Evolutionary conservation across 1,140 invertebrate genomes (phyloP).

Genomic region (Solenopsis invicta): DNA sequence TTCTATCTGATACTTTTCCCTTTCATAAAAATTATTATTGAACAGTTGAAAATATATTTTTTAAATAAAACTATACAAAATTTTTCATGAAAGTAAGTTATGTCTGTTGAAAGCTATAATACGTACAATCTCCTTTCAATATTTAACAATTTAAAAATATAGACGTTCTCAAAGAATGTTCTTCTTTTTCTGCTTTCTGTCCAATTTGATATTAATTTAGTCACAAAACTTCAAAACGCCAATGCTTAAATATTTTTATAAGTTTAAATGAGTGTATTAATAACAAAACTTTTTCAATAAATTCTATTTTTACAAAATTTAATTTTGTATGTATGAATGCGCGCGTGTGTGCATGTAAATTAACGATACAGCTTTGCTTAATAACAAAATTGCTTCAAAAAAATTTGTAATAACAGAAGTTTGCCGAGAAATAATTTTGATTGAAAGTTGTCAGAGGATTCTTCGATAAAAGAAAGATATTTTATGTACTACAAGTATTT

Average conservation of each 20-base stretch:
- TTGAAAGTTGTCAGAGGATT: background rate
- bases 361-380: background rate
- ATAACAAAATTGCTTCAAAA: background rate
- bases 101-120: no score
- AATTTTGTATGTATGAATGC: background rate
- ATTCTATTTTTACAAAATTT: background rate
- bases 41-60: no score
- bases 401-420: background rate
- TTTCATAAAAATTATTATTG: no score
- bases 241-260: background rate
- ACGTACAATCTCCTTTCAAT: no score
- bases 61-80: no score
- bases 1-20: no score
- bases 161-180: no score
- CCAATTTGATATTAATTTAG: background rate
- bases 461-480: background rate
- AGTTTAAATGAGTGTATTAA: background rate
- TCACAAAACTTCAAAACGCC: background rate
- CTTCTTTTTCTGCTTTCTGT: background rate
- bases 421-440: background rate
- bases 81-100: no score
- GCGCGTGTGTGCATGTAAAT: background rate
- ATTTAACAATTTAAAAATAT: no score
- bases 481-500: background rate
- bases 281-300: background rate